Conservation (phyloP, 37 sponge, comb jelly and placozoan genomes). For the Halichondria panicea region DNA sequence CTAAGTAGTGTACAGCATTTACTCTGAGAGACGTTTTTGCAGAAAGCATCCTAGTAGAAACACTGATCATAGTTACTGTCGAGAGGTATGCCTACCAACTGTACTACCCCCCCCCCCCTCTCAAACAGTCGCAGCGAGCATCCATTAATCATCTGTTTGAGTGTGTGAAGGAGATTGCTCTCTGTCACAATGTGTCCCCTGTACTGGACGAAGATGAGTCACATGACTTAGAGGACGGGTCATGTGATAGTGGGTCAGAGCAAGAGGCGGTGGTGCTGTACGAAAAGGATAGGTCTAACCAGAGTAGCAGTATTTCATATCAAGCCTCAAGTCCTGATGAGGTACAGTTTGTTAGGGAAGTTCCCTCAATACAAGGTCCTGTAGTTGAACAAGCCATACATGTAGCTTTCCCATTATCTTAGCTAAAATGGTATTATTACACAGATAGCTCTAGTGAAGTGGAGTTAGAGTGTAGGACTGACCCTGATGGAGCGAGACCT, state of each 20-base stretch:
- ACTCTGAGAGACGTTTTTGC: no score
- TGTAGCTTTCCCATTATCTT: not conserved
- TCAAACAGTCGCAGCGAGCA: no score
- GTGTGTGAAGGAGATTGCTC: conserved; percentile 78
- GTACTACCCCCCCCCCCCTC: no score
- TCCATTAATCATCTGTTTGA: conserved; percentile 46
- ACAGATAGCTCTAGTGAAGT: conserved; percentile 89
- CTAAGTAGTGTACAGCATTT: no score
- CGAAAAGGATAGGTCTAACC: not conserved
- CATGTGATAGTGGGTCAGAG: not conserved
- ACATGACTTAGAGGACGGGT: not conserved
- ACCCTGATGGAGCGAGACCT: conserved; percentile 57
- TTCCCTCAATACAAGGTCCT: not conserved
- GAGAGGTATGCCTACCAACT: no score
- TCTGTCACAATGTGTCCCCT: conserved; percentile 96
- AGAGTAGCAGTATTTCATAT: conserved; percentile 35
- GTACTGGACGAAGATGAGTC: conserved; percentile 17
- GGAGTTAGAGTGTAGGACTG: conserved; percentile 89
- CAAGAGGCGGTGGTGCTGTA: conserved; percentile 31
- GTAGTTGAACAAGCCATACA: conserved; percentile 2
- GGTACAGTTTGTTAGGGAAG: no score
- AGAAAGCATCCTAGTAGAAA: no score
- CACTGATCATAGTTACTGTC: no score
- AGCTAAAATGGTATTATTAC: not conserved
- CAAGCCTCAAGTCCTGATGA: conserved; percentile 97